A percentile compares a stretch with the other conserved stretches of the same genome.
Conservation (phyloP, 2,113 vertebrate genomes). For the Lutjanus erythropterus region DNA sequence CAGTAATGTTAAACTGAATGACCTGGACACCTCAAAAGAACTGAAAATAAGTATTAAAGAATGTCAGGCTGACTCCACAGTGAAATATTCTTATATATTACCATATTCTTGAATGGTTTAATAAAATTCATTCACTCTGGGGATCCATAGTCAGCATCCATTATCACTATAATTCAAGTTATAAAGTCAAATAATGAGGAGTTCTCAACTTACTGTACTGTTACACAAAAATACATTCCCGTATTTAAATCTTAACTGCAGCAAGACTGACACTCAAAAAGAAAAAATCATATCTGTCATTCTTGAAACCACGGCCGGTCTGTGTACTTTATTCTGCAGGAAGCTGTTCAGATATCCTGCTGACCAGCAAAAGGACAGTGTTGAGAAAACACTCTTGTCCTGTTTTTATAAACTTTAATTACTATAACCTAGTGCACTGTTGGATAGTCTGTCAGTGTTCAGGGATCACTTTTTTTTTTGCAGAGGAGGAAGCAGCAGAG, state of each 20-base stretch:
- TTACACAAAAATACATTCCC: background rate
- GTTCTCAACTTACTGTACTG: background rate
- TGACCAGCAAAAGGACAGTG: background rate
- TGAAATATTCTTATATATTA: background rate
- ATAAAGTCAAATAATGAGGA: background rate
- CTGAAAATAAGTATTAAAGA: background rate
- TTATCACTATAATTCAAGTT: background rate
- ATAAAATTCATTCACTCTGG: background rate
- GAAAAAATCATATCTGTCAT: background rate
- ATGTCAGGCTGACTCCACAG: background rate
- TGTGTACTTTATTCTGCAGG: background rate
- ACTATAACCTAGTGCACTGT: background rate
- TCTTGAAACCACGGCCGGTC: background rate
- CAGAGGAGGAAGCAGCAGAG: constrained; percentile 85
- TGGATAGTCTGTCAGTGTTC: background rate
- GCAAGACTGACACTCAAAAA: background rate
- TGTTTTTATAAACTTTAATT: background rate
- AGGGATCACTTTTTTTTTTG: constrained; percentile 6
- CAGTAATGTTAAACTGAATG: background rate
- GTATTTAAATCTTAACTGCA: background rate
- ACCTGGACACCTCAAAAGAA: background rate
- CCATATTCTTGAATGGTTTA: constrained; percentile 1
- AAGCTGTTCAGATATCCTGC: constrained; percentile 18
- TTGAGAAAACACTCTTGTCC: background rate
- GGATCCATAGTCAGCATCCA: background rate